A percentile compares a stretch with the other conserved stretches of the same genome.
Evolutionary conservation across 2,113 vertebrate genomes (phyloP).

Genomic region (Dendrocopos noguchii): DNA sequence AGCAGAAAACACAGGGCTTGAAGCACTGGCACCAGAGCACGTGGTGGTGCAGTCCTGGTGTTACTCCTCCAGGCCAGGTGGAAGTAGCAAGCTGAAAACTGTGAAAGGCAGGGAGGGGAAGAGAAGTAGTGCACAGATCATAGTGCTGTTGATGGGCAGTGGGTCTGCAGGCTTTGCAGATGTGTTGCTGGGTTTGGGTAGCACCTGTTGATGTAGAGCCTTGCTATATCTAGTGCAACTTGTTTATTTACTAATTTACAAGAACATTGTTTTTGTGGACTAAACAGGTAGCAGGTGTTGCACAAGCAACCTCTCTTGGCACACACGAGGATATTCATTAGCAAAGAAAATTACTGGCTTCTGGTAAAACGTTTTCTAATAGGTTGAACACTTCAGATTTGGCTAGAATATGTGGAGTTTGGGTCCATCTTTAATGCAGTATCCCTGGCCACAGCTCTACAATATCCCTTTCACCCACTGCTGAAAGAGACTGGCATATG

Average conservation of each 20-base stretch:
- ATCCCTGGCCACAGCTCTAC: neutral
- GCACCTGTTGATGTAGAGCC: neutral
- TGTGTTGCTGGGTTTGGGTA: neutral
- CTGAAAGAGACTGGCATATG: neutral
- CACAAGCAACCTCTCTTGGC: neutral
- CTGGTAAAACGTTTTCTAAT: neutral
- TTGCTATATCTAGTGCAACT: neutral
- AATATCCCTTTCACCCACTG: neutral
- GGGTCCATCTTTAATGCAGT: neutral
- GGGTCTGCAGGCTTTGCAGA: neutral
- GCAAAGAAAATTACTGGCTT: neutral
- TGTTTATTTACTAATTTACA: neutral
- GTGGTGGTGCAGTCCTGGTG: accelerated
- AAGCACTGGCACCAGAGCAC: accelerated
- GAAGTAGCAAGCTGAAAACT: neutral
- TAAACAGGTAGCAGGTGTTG: neutral
- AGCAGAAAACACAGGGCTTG: too few relatives aligned
- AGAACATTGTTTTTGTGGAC: neutral
- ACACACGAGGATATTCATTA: neutral
- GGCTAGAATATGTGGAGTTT: neutral
- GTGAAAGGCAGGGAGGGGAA: neutral
- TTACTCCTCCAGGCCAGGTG: neutral
- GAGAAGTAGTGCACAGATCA: neutral
- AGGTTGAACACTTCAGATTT: neutral
- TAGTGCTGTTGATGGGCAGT: neutral